These are phyloP conservation scores for Aphodius granarius DNA, from an alignment of 2,888 invertebrate species.

Conservation along the genomic window DNA sequence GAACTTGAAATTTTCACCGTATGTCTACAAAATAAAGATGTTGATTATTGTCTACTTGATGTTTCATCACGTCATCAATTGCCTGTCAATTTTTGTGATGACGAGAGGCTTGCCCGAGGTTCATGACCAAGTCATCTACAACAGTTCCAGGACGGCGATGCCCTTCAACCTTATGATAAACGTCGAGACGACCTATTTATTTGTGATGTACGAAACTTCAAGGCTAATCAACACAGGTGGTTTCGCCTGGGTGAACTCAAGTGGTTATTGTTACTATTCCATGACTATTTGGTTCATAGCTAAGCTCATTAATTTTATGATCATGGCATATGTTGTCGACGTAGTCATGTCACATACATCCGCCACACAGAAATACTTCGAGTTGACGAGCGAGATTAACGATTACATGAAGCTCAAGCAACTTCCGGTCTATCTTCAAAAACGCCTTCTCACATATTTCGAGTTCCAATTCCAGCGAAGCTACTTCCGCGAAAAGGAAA, in stretches of 20 bases:
- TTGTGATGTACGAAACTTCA: constrained; percentile 16
- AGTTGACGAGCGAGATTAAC: constrained; percentile 47
- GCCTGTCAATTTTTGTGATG: not conserved
- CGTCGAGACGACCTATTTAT: constrained; percentile 22
- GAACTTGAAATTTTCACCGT: not conserved
- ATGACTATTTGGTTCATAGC: constrained; percentile 17
- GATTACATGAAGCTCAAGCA: constrained; percentile 54
- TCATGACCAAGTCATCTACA: not conserved
- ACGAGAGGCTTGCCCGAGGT: not conserved
- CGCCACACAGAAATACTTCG: constrained; percentile 41
- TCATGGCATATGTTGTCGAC: constrained; percentile 20
- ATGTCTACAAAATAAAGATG: not conserved
- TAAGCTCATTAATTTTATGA: constrained; percentile 15
- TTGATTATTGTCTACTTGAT: not conserved
- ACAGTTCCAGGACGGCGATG: constrained; percentile 17
- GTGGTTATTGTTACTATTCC: not conserved
- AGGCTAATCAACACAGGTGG: constrained; percentile 19
- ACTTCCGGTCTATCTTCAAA: constrained; percentile 47
- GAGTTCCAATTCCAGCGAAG: constrained; percentile 51
- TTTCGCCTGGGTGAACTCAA: not conserved
- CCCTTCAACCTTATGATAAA: constrained; percentile 19
- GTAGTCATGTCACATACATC: constrained; percentile 25
- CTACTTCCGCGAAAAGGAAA: constrained; percentile 49
- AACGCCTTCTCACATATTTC: constrained; percentile 48
- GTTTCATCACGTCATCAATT: constrained; percentile 2